phyloP scores from a whole-genome alignment of 2,888 invertebrate genomes.

The Leptinotarsa juncta region DNA sequence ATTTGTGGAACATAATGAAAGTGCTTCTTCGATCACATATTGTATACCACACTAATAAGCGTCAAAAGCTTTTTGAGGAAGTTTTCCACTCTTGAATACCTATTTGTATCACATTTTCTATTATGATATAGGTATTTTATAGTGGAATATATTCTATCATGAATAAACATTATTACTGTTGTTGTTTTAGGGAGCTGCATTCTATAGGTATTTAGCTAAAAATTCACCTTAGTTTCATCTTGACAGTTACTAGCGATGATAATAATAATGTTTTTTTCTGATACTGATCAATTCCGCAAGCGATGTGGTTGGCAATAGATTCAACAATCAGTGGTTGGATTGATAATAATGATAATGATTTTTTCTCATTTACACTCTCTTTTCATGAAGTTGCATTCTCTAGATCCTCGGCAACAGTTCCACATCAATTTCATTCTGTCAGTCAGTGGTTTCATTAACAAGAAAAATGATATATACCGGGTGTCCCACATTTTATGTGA shows the following conservation, averaged over 20 bases:
- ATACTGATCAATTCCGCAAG: not conserved
- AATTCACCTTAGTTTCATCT: not conserved
- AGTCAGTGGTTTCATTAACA: not conserved
- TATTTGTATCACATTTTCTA: not conserved
- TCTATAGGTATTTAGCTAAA: not conserved
- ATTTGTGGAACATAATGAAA: not conserved
- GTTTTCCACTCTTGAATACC: not conserved
- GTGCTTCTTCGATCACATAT: not conserved
- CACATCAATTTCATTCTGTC: not conserved
- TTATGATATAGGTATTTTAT: not conserved
- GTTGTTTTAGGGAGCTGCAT: not conserved
- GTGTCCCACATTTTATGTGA: too few species aligned
- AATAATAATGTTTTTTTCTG: not conserved
- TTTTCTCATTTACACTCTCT: not conserved
- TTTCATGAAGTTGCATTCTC: not conserved
- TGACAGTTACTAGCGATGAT: not conserved
- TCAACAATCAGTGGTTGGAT: conserved; percentile 1
- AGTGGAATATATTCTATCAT: not conserved
- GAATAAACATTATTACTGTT: not conserved
- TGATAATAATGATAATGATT: not conserved
- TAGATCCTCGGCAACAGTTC: not conserved
- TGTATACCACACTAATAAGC: not conserved
- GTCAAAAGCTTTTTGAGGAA: not conserved
- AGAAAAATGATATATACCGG: not conserved
- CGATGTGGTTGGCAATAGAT: not conserved